Conservation (phyloP, 2,113 vertebrate genomes). For the Chroicocephalus ridibundus region DNA sequence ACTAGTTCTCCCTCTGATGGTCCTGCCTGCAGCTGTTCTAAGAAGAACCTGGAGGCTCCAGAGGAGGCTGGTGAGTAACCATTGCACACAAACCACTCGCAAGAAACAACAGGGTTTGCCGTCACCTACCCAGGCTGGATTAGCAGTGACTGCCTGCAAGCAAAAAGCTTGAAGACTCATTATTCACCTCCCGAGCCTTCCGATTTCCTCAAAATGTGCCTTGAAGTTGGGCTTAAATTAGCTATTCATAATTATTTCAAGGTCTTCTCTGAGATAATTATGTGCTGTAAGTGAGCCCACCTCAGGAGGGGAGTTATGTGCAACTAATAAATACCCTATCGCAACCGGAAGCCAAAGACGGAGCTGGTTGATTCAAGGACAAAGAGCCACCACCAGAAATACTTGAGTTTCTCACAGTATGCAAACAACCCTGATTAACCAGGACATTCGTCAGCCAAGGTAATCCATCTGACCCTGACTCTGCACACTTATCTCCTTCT, state of each 20-base stretch:
- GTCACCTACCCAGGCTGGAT: background rate
- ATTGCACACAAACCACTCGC: background rate
- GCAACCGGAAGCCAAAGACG: background rate
- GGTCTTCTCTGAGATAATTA: background rate
- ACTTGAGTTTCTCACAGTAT: background rate
- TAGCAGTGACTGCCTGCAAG: background rate
- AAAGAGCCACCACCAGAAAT: background rate
- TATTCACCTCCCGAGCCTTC: background rate
- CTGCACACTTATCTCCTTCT: background rate
- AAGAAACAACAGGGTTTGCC: background rate
- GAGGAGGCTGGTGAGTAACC: background rate
- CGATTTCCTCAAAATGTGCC: background rate
- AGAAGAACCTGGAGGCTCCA: background rate
- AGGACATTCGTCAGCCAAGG: background rate
- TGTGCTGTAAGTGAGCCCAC: background rate
- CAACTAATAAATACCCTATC: rapidly evolving
- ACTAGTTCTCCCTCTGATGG: rapidly evolving
- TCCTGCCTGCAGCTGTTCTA: background rate
- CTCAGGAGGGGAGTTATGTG: background rate
- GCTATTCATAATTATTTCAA: background rate
- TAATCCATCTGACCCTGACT: background rate
- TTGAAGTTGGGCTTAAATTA: background rate
- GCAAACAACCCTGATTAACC: background rate
- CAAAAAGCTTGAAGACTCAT: background rate
- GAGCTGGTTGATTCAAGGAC: background rate